These are phyloP conservation scores for Pangasius macronema DNA, from an alignment of 2,797 vertebrate genomes.

Conservation along the genomic window DNA sequence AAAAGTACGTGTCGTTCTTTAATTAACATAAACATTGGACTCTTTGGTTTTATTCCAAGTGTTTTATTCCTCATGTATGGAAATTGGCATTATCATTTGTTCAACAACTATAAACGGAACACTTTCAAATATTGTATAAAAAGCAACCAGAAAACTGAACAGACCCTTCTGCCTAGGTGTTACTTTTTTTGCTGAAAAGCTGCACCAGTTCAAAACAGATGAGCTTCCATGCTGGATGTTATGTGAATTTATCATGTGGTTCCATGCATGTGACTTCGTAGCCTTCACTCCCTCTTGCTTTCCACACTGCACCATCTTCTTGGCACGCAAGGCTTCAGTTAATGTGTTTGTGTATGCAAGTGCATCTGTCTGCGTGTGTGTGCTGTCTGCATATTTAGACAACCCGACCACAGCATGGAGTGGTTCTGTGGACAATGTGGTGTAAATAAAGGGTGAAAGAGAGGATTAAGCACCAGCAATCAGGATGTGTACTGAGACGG, in stretches of 20 bases:
- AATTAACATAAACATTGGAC: background rate
- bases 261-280: background rate
- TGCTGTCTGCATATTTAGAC: constrained; percentile 4
- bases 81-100: background rate
- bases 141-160: background rate
- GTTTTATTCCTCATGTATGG: background rate
- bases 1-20: background rate
- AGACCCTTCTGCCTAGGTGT: background rate
- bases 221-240: background rate
- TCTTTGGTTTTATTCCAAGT: background rate
- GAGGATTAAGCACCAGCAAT: constrained; percentile 30
- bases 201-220: background rate
- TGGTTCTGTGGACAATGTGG: constrained; percentile 32
- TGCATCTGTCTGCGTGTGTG: constrained; percentile 1
- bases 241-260: background rate
- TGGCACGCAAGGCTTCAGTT: constrained; percentile 9
- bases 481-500: constrained; percentile 45
- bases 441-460: constrained; percentile 40
- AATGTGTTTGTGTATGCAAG: background rate
- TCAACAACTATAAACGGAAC: background rate
- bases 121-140: background rate
- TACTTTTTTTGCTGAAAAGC: background rate
- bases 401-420: constrained; percentile 21
- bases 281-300: background rate
- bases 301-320: background rate